phyloP scores from a whole-genome alignment of 2,888 invertebrate genomes.

The Calameuta filiformis region DNA sequence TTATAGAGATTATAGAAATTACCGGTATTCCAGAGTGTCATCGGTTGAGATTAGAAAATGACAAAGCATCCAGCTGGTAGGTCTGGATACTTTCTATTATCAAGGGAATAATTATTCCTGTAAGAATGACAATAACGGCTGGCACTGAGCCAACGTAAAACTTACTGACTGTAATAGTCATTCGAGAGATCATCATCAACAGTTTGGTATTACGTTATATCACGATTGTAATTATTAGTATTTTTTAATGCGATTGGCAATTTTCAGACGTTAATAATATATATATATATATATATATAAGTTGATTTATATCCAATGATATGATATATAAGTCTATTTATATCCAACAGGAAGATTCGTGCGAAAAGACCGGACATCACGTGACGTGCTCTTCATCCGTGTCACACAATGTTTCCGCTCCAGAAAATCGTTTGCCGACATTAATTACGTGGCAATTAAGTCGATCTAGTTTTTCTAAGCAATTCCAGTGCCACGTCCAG shows the following conservation, averaged over 20 bases:
- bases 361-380: constrained; percentile 3
- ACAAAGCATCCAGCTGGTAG: constrained; percentile 22
- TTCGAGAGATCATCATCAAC: neutral
- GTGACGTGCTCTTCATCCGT: constrained; percentile 36
- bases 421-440: constrained; percentile 47
- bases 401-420: constrained; percentile 57
- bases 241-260: neutral
- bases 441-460: constrained; percentile 50
- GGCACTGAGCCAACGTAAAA: neutral
- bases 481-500: neutral
- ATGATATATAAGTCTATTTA: neutral
- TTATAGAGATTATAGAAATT: constrained; percentile 30
- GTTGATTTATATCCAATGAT: no score
- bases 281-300: no score
- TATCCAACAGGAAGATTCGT: neutral
- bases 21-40: constrained; percentile 29
- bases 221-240: neutral
- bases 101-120: constrained; percentile 11
- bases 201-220: neutral
- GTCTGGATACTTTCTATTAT: constrained; percentile 37
- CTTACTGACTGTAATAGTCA: neutral
- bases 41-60: constrained; percentile 42
- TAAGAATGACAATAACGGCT: neutral
- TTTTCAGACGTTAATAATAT: neutral
- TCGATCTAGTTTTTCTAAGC: constrained; percentile 38